A percentile compares a stretch with the other conserved stretches of the same genome.
phyloP scores from a whole-genome alignment of 1,140 invertebrate genomes.

The Trichonephila clavata region DNA sequence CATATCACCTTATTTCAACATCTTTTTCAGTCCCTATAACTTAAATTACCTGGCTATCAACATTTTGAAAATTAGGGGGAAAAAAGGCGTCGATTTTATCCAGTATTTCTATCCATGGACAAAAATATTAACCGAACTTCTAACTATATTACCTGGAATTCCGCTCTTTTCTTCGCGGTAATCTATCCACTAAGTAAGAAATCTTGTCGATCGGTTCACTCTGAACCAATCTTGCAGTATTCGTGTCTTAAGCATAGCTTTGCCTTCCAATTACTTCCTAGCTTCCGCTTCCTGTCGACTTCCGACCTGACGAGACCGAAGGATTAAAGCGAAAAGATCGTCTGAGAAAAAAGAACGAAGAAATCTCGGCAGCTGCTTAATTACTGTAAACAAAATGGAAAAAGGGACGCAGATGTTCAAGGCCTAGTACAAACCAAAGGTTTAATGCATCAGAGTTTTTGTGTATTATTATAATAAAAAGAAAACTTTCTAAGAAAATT shows the following conservation, averaged over 20 bases:
- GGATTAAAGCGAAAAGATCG: neutral
- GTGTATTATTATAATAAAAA: no score
- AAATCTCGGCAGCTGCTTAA: slow-evolving; percentile 1
- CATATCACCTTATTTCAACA: no score
- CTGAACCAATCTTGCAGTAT: slow-evolving; percentile 9
- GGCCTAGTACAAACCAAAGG: no score
- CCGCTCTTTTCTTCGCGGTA: neutral
- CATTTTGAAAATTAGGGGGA: no score
- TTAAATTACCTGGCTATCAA: no score
- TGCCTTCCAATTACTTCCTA: slow-evolving; percentile 20
- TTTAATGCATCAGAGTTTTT: no score
- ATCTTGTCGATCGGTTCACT: neutral
- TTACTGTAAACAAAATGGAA: slow-evolving; percentile 26
- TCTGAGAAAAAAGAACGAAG: neutral
- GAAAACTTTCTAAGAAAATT: no score
- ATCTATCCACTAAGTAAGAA: slow-evolving; percentile 17
- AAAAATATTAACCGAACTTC: neutral
- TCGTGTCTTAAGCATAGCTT: slow-evolving; percentile 3
- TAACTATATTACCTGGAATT: slow-evolving; percentile 2
- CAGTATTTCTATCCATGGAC: neutral
- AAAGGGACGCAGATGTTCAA: neutral
- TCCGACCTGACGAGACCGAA: neutral
- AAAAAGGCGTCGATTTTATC: neutral
- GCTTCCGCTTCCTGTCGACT: neutral
- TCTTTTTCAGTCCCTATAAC: no score